Evolutionary conservation across 2,113 vertebrate genomes (phyloP), one percentile per base, ranked within the genome.

Genomic region (Muscicapa adusta): DNA sequence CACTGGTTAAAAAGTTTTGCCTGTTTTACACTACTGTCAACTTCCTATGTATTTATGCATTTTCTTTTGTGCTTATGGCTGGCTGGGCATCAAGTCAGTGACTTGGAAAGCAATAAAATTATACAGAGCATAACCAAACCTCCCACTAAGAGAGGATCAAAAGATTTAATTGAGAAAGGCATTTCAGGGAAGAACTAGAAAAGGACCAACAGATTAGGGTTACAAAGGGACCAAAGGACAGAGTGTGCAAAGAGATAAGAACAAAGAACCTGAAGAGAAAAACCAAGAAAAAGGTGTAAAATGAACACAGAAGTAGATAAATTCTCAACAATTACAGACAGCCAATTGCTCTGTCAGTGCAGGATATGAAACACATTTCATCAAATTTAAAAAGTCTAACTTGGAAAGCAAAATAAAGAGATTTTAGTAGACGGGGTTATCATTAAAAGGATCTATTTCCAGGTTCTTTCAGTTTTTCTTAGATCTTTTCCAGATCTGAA

Each of bases 21-120:
- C 28, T 93, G n/a, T 24, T 81, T 65, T 82, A 67, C 23, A 42
- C 34, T 6, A 51, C 38, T 86, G 28, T 42, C 38, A 91, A 53
- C 42, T 62, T 88, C 47, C 74, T 45, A 23, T 16, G 31, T 42
- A 40, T 53, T 86, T 76, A 16, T 23, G 45, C 38, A 24, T 68
- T 88, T 79, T 67, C 70, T 60, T 93, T 50, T 47, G 38, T 71
- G 48, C 20, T 88, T 73, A 62, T 4, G 81, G 63, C 61, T 65
- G 81, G 56, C 24, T 56, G 31, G 36, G 33, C 33, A 14, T 40
- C 36, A 85, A 68, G 42, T 72, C 66, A 89, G 48, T 71, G 56
- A 89, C 65, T 66, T 80, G 76, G 81, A 83, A 92, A 95, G 66
- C 90, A 88, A 78, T 85, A 40, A 91, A 82, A 58, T 72, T 54